Evolutionary conservation across 2,113 vertebrate species (phyloP).

Genomic region (Lagenorhynchus albirostris): DNA sequence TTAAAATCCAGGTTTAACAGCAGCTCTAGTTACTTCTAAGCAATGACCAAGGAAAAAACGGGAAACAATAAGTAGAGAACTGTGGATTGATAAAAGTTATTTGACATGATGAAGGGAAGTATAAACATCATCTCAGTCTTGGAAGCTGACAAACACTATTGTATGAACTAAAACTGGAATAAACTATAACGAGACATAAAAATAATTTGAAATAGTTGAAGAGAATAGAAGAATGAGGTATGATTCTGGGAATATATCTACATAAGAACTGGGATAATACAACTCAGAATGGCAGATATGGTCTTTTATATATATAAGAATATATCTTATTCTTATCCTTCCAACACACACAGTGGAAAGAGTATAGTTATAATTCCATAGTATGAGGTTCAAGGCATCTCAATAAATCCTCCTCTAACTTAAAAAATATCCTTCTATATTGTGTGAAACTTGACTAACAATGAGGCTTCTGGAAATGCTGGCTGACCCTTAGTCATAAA

Average conservation of each 20-base stretch:
- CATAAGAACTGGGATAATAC: background rate
- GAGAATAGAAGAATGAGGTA: background rate
- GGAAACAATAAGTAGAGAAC: background rate
- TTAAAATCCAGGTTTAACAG: background rate
- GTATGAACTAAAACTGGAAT: background rate
- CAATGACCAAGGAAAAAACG: background rate
- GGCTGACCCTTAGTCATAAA: background rate
- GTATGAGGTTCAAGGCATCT: background rate
- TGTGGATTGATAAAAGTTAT: background rate
- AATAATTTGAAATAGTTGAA: background rate
- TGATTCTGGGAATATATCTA: background rate
- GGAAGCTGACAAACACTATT: background rate
- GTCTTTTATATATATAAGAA: too few relatives aligned
- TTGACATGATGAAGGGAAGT: background rate
- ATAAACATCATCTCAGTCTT: background rate
- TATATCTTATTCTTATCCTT: background rate
- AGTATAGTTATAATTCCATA: background rate
- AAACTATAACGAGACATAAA: background rate
- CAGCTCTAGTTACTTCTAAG: background rate
- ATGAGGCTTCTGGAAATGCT: background rate
- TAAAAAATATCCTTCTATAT: background rate
- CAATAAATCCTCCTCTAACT: background rate
- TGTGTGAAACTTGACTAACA: background rate
- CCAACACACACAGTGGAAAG: background rate
- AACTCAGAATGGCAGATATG: background rate